Evolutionary conservation across 2,113 vertebrate genomes (phyloP).

Genomic region (Xyrauchen texanus): DNA sequence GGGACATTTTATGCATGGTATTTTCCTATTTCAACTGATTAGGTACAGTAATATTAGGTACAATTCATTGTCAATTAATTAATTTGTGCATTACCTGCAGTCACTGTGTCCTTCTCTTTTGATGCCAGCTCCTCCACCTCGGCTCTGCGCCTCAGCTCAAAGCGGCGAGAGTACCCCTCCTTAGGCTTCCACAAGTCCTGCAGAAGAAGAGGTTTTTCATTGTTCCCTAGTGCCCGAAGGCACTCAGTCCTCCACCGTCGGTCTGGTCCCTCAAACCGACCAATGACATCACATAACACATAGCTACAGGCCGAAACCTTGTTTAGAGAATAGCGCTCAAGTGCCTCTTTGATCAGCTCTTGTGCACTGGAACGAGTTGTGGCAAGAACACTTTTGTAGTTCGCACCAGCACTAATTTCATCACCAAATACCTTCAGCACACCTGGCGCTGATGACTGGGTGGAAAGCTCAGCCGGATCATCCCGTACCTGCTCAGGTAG

Average conservation of each 20-base stretch:
- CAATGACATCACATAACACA: conserved; percentile 90
- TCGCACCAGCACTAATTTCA: conserved; percentile 86
- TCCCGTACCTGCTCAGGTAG: conserved; percentile 72
- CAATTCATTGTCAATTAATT: conserved; percentile 24
- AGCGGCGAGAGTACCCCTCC: conserved; percentile 88
- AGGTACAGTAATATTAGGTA: neutral
- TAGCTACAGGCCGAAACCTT: conserved; percentile 77
- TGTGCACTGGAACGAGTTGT: conserved; percentile 83
- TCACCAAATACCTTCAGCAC: conserved; percentile 94
- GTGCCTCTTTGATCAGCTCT: conserved; percentile 91
- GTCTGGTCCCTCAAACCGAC: conserved; percentile 76
- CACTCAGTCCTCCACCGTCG: conserved; percentile 83
- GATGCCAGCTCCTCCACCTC: conserved; percentile 89
- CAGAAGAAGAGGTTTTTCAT: conserved; percentile 89
- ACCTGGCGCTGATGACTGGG: conserved; percentile 88
- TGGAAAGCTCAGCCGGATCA: conserved; percentile 91
- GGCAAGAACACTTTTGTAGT: conserved; percentile 96
- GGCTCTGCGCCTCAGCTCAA: conserved; percentile 84
- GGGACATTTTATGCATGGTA: no score
- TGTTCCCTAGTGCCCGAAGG: conserved; percentile 84
- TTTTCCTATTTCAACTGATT: no score
- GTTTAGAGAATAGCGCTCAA: conserved; percentile 89
- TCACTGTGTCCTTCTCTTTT: conserved; percentile 89
- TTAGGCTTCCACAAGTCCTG: conserved; percentile 94
- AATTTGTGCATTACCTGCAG: conserved; percentile 79